These are phyloP conservation scores for Melangyna quadrimaculata DNA, from an alignment of 2,888 invertebrate genomes.

Conservation along the genomic window DNA sequence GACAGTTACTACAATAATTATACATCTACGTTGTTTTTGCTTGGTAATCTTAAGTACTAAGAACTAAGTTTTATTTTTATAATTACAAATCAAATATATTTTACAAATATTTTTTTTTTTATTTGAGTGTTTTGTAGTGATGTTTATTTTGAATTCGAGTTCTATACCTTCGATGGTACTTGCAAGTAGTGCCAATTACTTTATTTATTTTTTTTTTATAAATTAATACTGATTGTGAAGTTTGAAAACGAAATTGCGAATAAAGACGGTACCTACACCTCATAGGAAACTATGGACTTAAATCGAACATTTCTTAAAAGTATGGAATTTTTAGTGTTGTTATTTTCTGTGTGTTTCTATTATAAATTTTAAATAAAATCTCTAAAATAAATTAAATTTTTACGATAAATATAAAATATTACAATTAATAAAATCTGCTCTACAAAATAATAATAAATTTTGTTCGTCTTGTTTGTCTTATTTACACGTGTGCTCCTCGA, in stretches of 20 bases:
- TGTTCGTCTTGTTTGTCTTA: slow-evolving; percentile 79
- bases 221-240: slow-evolving; percentile 62
- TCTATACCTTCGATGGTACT: slow-evolving; percentile 32
- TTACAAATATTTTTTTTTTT: slow-evolving; percentile 47
- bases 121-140: neutral
- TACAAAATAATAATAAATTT: slow-evolving; percentile 26
- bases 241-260: slow-evolving; percentile 14
- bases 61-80: slow-evolving; percentile 28
- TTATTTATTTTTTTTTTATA: neutral
- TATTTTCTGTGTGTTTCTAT: slow-evolving; percentile 8
- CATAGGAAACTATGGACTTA: slow-evolving; percentile 52
- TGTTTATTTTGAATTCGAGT: slow-evolving; percentile 2
- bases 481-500: slow-evolving; percentile 94
- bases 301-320: slow-evolving; percentile 41
- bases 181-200: slow-evolving; percentile 10
- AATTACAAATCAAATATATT: slow-evolving; percentile 63
- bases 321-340: slow-evolving; percentile 60
- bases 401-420: slow-evolving; percentile 28
- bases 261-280: neutral
- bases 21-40: slow-evolving; percentile 1
- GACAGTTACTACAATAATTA: slow-evolving; percentile 58
- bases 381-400: slow-evolving; percentile 62
- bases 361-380: slow-evolving; percentile 55
- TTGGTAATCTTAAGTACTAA: slow-evolving; percentile 39
- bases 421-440: slow-evolving; percentile 43